Evolutionary conservation across 1,140 invertebrate species (phyloP).

Genomic region (Cyphomyrmex costatus): DNA sequence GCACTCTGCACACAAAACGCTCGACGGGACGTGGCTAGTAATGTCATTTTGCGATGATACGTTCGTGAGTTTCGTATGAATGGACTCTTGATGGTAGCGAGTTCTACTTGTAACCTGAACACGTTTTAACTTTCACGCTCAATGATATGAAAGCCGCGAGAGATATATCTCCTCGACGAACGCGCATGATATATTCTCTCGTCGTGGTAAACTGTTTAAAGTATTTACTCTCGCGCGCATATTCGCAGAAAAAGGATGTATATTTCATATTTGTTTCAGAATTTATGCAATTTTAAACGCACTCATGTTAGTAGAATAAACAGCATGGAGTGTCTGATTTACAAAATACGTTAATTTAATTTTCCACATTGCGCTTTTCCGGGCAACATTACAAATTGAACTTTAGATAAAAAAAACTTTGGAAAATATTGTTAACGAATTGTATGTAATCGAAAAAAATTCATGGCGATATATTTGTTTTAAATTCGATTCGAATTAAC

Average conservation of each 20-base stretch:
- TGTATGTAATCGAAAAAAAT: not conserved
- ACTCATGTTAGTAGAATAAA: not conserved
- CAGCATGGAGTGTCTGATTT: constrained; percentile 5
- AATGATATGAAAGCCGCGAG: constrained; percentile 45
- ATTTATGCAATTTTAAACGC: constrained; percentile 27
- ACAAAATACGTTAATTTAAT: constrained; percentile 45
- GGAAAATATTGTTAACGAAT: constrained; percentile 19
- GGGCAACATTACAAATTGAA: not conserved
- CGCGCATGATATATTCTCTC: constrained; percentile 12
- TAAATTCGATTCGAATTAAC: not conserved
- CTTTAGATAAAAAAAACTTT: not conserved
- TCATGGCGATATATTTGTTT: not conserved
- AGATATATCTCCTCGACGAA: constrained; percentile 10
- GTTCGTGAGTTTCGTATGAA: constrained; percentile 33
- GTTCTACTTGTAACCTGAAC: constrained; percentile 46
- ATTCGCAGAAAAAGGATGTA: not conserved
- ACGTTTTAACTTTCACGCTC: constrained; percentile 40
- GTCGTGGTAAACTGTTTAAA: constrained; percentile 48
- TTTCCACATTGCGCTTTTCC: not conserved
- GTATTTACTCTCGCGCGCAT: constrained; percentile 14
- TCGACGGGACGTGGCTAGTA: constrained; percentile 18
- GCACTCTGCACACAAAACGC: not conserved
- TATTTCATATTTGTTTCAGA: constrained; percentile 29
- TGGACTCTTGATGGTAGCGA: constrained; percentile 52
- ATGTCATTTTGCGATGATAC: constrained; percentile 44